Conservation (phyloP, 2,888 invertebrate genomes). For the Apodemia hepburni region DNA sequence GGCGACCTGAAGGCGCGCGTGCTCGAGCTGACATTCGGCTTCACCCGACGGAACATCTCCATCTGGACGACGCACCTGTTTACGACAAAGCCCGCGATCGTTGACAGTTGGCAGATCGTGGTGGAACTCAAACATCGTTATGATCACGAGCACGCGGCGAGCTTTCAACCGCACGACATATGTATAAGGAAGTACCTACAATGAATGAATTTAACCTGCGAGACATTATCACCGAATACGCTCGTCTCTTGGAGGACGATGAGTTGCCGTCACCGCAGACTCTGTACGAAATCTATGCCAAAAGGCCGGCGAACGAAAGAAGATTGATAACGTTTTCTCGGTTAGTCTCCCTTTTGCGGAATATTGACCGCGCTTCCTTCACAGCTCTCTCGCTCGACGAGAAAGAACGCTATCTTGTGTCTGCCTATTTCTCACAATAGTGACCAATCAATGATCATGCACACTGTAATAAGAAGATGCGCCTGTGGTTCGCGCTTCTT, state of each 20-base stretch:
- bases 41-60: background rate
- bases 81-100: slow-evolving; percentile 9
- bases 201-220: slow-evolving; percentile 13
- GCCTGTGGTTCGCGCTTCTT: slow-evolving; percentile 13
- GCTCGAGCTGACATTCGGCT: slow-evolving; percentile 5
- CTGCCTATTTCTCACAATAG: slow-evolving; percentile 3
- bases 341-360: slow-evolving; percentile 11
- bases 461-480: slow-evolving; percentile 1
- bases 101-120: slow-evolving; percentile 11
- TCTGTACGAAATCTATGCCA: slow-evolving; percentile 12
- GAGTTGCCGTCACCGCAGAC: too few species aligned
- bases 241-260: background rate
- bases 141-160: slow-evolving; percentile 9
- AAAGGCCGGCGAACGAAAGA: slow-evolving; percentile 13
- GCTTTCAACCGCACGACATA: slow-evolving; percentile 4
- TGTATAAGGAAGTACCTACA: slow-evolving; percentile 1
- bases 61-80: slow-evolving; percentile 10
- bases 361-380: slow-evolving; percentile 7
- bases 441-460: background rate
- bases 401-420: slow-evolving; percentile 2
- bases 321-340: slow-evolving; percentile 10
- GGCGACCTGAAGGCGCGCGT: slow-evolving; percentile 14
- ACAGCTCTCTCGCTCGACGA: slow-evolving; percentile 3
- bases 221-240: slow-evolving; percentile 13
- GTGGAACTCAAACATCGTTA: slow-evolving; percentile 11